Base-by-base conservation (phyloP, 2,888 invertebrate genomes). In the Chrysolina americana region DNA sequence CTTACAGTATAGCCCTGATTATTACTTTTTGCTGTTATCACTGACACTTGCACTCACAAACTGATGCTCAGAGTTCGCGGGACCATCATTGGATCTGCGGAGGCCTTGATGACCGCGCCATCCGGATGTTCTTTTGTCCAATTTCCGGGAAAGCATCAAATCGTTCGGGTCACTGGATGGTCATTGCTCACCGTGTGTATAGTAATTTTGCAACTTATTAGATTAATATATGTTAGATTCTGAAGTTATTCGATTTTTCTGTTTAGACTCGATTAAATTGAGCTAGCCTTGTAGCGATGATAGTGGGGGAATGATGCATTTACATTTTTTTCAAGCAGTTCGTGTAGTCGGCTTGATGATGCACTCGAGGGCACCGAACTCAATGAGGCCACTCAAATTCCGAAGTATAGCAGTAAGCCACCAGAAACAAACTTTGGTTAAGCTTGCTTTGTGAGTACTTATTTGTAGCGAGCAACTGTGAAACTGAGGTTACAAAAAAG, bases 111-210 rank as follows among this genome's bases (percentile, higher is more conserved):
- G 82, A 79, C 79, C 82, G 79, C 80, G 80, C 81, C 81, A 80
- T 84, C 86, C 86, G 87, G 87, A 87, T 85, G 86, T 83, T 83
- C 87, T 86, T 88, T 88, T 88, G 87, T 87, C 84, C 83, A 83
- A 85, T 86, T 87, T 88, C 88, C 88, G 88, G 88, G 88, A 88
- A 88, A 88, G 86, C 86, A 85, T 82, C 82, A 73, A 81, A 84
- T 83, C 82, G 85, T 86, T 86, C 87, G 86, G 88, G 88, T 88
- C 88, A 88, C 83, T 87, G 88, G 87, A 87, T 88, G 87, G 87
- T 87, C 88, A 88, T 86, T 87, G 86, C 85, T 85, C 87, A 86
- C 83, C 80, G 62, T 71, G 64, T 73, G 71, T 53, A 73, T 41
- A 62, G n/a, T 62, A 74, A 78, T 76, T 78, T 76, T 74, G 75